Conservation (phyloP, 2,113 vertebrate genomes). For the Caloenas nicobarica region DNA sequence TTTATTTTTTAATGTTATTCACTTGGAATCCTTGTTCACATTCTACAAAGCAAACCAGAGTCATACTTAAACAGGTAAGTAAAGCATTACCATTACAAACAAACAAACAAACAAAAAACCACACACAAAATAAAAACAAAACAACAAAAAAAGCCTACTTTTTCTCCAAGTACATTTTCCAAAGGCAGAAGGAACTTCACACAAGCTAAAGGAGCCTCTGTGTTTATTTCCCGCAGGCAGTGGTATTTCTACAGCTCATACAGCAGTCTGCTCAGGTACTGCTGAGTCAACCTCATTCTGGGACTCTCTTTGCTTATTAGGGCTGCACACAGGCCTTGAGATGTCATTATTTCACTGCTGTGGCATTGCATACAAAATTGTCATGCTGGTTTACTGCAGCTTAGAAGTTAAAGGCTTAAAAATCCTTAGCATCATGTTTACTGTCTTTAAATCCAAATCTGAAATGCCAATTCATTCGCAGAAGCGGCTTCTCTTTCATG, state of each 20-base stretch:
- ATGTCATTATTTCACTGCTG: conserved; percentile 21
- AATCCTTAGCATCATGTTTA: not conserved
- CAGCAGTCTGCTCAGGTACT: conserved; percentile 40
- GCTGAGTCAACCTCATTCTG: conserved; percentile 52
- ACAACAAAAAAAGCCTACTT: not conserved
- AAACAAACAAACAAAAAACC: too few species aligned
- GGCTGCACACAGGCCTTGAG: not conserved
- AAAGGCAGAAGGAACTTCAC: conserved; percentile 65
- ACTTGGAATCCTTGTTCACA: conserved; percentile 42
- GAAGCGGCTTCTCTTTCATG: not conserved
- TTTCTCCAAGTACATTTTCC: conserved; percentile 42
- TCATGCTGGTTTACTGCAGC: not conserved
- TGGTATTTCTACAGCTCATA: conserved; percentile 26
- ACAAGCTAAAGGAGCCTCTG: conserved; percentile 15
- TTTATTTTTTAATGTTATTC: conserved; percentile 41
- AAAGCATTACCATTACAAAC: conserved; percentile 68
- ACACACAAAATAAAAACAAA: too few species aligned
- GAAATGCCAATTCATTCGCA: not conserved
- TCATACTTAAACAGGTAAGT: conserved; percentile 43
- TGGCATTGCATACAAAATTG: not conserved
- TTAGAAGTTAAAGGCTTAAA: conserved; percentile 22
- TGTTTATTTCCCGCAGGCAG: conserved; percentile 48
- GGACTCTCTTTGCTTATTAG: conserved; percentile 7
- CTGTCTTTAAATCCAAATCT: not conserved
- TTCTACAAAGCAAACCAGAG: conserved; percentile 60